These are phyloP conservation scores for Sebastes schlegelii DNA, from an alignment of 2,113 vertebrate species.

Conservation along the genomic window DNA sequence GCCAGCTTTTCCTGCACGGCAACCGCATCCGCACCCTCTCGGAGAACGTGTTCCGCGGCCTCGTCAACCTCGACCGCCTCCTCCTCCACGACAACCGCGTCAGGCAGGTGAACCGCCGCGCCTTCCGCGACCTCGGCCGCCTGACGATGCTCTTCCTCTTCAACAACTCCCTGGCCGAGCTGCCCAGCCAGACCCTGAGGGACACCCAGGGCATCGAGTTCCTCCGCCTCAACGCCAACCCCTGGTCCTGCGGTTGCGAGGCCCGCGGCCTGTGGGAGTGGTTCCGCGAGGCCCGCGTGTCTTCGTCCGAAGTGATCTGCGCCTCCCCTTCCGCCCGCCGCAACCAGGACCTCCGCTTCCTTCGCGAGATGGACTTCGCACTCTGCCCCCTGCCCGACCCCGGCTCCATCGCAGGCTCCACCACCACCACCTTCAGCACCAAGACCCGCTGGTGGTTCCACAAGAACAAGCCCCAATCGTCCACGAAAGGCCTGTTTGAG, in stretches of 20 bases:
- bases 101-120: conserved; percentile 89
- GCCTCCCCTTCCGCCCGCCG: conserved; percentile 88
- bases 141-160: conserved; percentile 98
- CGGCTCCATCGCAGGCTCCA: conserved; percentile 85
- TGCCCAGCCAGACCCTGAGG: conserved; percentile 91
- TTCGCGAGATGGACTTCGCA: conserved; percentile 91
- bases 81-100: conserved; percentile 95
- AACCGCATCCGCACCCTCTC: conserved; percentile 94
- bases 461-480: conserved; percentile 90
- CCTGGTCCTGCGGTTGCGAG: conserved; percentile 98
- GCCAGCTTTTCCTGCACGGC: conserved; percentile 95
- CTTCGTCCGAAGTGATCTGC: conserved; percentile 92
- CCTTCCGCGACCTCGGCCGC: conserved; percentile 91
- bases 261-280: conserved; percentile 93
- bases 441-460: conserved; percentile 89
- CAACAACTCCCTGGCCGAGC: conserved; percentile 93
- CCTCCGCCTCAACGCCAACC: conserved; percentile 96
- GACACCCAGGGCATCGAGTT: conserved; percentile 93
- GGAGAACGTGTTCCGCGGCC: conserved; percentile 92
- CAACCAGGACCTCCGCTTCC: conserved; percentile 90
- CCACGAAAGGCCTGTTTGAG: conserved; percentile 87
- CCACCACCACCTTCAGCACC: conserved; percentile 89
- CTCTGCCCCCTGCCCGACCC: conserved; percentile 88
- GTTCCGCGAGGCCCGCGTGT: conserved; percentile 91
- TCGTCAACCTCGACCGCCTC: conserved; percentile 94